A percentile compares a stretch with the other conserved stretches of the same genome.
Conservation (phyloP, 2,888 invertebrate species). For the Podabrus alpinus region DNA sequence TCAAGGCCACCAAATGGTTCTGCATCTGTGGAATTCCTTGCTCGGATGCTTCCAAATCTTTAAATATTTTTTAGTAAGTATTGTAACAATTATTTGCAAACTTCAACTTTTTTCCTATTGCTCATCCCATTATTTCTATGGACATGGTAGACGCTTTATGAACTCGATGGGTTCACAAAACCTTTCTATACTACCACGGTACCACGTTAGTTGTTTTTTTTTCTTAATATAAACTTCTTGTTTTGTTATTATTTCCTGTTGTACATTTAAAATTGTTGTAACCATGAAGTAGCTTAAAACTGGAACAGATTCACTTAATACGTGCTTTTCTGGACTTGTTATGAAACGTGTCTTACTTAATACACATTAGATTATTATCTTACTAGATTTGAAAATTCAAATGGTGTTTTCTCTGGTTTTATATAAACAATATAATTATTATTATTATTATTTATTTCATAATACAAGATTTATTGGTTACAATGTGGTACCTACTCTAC, state of each 20-base stretch:
- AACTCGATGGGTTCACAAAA: not conserved
- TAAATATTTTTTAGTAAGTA: not conserved
- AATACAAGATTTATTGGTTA: not conserved
- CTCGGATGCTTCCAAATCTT: conserved; percentile 28
- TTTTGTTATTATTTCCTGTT: conserved; percentile 8
- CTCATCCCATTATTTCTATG: not conserved
- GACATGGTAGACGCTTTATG: not conserved
- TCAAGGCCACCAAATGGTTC: conserved; percentile 42
- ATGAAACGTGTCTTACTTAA: conserved; percentile 40
- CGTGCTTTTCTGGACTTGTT: conserved; percentile 37
- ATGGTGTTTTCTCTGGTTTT: not conserved
- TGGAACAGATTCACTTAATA: conserved; percentile 44
- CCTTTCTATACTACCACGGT: not conserved
- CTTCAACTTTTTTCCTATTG: not conserved
- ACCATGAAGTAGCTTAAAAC: conserved; percentile 28
- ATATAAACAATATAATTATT: not conserved
- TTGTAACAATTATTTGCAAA: not conserved
- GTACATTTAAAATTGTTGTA: conserved; percentile 20
- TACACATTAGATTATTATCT: not conserved
- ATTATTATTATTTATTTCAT: not conserved
- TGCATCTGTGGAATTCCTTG: conserved; percentile 33
- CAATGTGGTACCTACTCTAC: too few species aligned
- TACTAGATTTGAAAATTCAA: not conserved
- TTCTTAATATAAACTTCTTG: not conserved
- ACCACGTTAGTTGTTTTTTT: not conserved